Conservation (phyloP, 2,888 invertebrate genomes). For the Harpalus rufipes region DNA sequence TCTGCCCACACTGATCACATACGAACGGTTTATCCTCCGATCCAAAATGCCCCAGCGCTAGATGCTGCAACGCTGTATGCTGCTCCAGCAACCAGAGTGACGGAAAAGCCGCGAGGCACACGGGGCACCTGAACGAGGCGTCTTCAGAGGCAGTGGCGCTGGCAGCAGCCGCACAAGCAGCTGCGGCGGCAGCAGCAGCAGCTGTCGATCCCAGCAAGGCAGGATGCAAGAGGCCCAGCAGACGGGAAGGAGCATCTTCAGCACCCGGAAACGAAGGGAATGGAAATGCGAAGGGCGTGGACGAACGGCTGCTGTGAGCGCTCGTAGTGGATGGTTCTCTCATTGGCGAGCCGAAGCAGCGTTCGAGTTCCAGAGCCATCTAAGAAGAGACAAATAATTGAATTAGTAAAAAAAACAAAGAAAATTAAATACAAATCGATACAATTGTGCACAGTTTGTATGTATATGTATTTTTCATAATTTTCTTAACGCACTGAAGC, state of each 20-base stretch:
- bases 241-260: slow-evolving; percentile 79
- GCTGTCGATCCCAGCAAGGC: slow-evolving; percentile 73
- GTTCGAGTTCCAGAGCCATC: slow-evolving; percentile 76
- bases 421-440: no score
- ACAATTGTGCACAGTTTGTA: no score
- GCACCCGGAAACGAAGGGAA: slow-evolving; percentile 78
- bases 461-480: no score
- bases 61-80: slow-evolving; percentile 91
- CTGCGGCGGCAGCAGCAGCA: slow-evolving; percentile 72
- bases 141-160: slow-evolving; percentile 74
- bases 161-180: slow-evolving; percentile 78
- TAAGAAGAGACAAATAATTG: slow-evolving; percentile 68
- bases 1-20: slow-evolving; percentile 94
- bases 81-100: slow-evolving; percentile 93
- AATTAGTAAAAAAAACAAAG: no score
- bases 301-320: slow-evolving; percentile 77
- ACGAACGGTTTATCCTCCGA: slow-evolving; percentile 92
- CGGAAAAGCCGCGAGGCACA: slow-evolving; percentile 92
- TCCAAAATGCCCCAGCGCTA: slow-evolving; percentile 75
- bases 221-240: slow-evolving; percentile 79
- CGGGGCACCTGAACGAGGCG: slow-evolving; percentile 84
- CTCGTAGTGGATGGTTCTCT: slow-evolving; percentile 74
- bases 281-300: slow-evolving; percentile 81
- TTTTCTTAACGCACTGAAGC: no score
- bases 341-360: slow-evolving; percentile 76